These are phyloP conservation scores for Perca flavescens DNA, from an alignment of 2,113 vertebrate genomes.

Conservation along the genomic window DNA sequence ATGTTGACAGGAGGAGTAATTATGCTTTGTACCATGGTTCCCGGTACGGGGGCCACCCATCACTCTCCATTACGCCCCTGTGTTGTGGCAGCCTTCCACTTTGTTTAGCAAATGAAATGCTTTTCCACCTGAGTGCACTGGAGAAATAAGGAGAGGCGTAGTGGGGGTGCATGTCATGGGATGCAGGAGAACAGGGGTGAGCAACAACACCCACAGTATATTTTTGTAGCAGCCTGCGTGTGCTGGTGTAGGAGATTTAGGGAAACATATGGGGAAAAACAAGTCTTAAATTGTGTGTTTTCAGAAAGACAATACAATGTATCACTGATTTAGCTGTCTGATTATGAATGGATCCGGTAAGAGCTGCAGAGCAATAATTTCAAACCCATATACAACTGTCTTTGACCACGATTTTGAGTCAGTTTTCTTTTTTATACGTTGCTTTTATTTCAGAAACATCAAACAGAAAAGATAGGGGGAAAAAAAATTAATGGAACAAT, in stretches of 20 bases:
- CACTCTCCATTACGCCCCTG: conserved; percentile 83
- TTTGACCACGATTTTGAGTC: not conserved
- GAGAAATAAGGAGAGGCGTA: conserved; percentile 64
- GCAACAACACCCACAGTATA: not conserved
- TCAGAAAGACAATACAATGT: not conserved
- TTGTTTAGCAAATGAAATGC: conserved; percentile 85
- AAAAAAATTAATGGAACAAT: conserved; percentile 15
- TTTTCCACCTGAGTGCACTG: conserved; percentile 78
- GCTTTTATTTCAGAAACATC: conserved; percentile 23
- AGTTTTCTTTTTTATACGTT: conserved; percentile 18
- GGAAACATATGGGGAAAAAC: not conserved
- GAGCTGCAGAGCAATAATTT: not conserved
- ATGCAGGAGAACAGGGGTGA: conserved; percentile 25
- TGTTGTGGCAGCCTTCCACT: conserved; percentile 80
- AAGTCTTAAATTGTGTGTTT: not conserved
- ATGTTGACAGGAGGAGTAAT: conserved; percentile 82
- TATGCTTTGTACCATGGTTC: conserved; percentile 79
- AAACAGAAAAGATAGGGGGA: not conserved
- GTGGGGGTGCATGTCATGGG: conserved; percentile 33
- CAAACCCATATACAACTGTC: not conserved
- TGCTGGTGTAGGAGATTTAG: not conserved
- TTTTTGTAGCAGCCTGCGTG: not conserved
- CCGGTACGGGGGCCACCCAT: conserved; percentile 76
- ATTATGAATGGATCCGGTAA: not conserved
- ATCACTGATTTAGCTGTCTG: not conserved